Evolutionary conservation across 2,888 invertebrate genomes (phyloP).

Genomic region (Drosophila pseudotakahashii): DNA sequence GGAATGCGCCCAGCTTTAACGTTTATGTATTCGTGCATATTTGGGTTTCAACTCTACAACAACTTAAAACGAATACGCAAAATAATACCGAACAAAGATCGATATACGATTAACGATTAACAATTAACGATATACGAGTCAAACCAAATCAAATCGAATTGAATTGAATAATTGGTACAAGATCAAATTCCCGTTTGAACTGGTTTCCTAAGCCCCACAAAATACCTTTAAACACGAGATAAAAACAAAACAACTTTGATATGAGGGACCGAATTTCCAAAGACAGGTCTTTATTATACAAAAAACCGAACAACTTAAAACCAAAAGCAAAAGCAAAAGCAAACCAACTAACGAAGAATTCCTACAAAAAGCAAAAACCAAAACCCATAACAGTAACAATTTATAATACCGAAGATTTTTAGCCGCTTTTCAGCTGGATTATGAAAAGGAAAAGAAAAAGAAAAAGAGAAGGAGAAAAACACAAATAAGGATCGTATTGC

Average conservation of each 20-base stretch:
- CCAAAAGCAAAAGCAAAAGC: constrained; percentile 14
- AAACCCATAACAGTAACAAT: constrained; percentile 14
- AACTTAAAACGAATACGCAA: constrained; percentile 29
- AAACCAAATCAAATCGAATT: constrained; percentile 3
- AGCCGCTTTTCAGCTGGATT: constrained; percentile 39
- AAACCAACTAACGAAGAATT: constrained; percentile 2
- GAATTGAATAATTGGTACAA: constrained; percentile 29
- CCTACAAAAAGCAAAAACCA: constrained; percentile 9
- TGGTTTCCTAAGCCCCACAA: constrained; percentile 67
- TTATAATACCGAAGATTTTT: constrained; percentile 28
- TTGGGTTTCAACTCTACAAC: constrained; percentile 72
- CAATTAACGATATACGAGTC: constrained; percentile 2
- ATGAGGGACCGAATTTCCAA: constrained; percentile 77
- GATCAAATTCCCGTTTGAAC: constrained; percentile 64
- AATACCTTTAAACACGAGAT: constrained; percentile 28
- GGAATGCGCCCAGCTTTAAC: constrained; percentile 73
- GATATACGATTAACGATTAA: constrained; percentile 9
- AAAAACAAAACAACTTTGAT: constrained; percentile 66
- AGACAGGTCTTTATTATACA: constrained; percentile 76
- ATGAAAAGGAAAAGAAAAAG: background rate
- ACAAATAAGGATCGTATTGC: constrained; percentile 26
- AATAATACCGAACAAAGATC: constrained; percentile 2
- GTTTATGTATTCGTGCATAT: constrained; percentile 65
- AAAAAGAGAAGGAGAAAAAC: background rate
- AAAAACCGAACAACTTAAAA: constrained; percentile 23